phyloP scores from a whole-genome alignment of 2,797 vertebrate genomes.

The Australoheros facetus region DNA sequence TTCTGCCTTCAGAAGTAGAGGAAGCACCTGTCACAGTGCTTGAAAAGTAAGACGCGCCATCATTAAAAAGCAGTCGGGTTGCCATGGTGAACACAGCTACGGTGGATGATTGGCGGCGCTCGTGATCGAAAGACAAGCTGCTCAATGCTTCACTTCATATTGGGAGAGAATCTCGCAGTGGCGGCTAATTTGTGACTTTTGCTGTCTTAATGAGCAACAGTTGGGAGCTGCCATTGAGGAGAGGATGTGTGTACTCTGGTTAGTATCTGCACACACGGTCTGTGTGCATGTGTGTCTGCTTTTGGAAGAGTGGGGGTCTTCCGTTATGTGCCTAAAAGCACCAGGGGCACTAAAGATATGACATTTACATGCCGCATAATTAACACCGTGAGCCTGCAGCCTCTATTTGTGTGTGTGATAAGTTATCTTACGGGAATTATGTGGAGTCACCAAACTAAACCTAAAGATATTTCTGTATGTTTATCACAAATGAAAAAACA shows the following conservation, averaged over 20 bases:
- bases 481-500: neutral
- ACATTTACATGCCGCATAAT: constrained; percentile 75
- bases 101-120: constrained; percentile 37
- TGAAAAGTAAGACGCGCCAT: constrained; percentile 4
- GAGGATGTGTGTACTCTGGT: constrained; percentile 41
- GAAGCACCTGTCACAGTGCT: constrained; percentile 15
- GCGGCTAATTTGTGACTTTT: constrained; percentile 47
- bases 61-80: constrained; percentile 43
- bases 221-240: constrained; percentile 53
- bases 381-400: constrained; percentile 51
- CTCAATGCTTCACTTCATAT: constrained; percentile 33
- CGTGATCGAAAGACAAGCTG: constrained; percentile 41
- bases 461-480: neutral
- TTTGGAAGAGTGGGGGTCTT: constrained; percentile 42
- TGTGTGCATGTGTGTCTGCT: constrained; percentile 28
- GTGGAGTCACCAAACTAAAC: constrained; percentile 8
- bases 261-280: constrained; percentile 25
- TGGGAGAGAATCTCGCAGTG: constrained; percentile 22
- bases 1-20: neutral
- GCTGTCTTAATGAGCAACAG: constrained; percentile 55
- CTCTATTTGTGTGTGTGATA: constrained; percentile 37
- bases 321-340: constrained; percentile 61
- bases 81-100: constrained; percentile 41
- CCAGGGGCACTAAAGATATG: constrained; percentile 66
- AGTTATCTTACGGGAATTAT: constrained; percentile 42